Conservation (phyloP, 2,113 vertebrate genomes). For the Tor tambroides region DNA sequence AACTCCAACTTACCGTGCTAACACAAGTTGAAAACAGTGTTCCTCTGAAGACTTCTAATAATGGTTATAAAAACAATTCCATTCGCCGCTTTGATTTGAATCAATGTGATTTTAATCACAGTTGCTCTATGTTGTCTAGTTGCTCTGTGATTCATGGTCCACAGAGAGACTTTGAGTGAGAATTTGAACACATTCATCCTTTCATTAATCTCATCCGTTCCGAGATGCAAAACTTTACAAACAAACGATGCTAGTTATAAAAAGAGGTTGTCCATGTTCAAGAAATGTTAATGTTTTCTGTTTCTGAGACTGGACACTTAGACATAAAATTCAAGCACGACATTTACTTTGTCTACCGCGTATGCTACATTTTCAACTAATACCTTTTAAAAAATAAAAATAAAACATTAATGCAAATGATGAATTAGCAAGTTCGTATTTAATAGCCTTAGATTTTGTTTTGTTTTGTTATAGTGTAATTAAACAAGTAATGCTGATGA, state of each 20-base stretch:
- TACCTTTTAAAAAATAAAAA: too few species aligned
- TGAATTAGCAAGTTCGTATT: neutral
- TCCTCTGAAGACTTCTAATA: neutral
- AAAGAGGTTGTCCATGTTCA: too few species aligned
- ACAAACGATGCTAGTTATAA: neutral
- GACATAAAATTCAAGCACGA: neutral
- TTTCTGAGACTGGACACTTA: neutral
- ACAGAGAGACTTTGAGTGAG: neutral
- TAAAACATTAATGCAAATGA: neutral
- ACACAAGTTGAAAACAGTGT: neutral
- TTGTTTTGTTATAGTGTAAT: neutral
- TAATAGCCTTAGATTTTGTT: neutral
- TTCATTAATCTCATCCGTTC: neutral
- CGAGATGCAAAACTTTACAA: neutral
- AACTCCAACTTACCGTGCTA: neutral
- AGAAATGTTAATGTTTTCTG: neutral
- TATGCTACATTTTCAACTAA: neutral
- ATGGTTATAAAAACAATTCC: neutral
- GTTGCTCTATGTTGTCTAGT: neutral
- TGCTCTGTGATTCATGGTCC: neutral
- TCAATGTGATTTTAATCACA: neutral
- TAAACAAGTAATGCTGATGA: neutral
- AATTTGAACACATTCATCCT: neutral
- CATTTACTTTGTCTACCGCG: neutral
- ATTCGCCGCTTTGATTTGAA: neutral